Base-by-base conservation (phyloP, 2,113 vertebrate species). In the Lepus americanus region DNA sequence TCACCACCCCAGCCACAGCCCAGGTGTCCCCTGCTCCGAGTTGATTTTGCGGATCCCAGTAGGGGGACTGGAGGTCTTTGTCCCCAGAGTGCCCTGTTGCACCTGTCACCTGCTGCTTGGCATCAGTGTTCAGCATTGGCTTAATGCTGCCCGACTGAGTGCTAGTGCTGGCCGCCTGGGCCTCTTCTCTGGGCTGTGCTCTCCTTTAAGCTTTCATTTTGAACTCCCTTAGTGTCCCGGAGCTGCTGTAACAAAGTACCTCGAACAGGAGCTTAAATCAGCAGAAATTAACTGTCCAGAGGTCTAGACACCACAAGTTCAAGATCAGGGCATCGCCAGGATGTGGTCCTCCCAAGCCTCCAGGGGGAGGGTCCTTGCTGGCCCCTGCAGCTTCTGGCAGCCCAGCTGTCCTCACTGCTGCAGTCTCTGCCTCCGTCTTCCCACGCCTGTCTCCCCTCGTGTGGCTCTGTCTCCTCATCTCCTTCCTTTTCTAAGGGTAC, bases 391-490 rank as follows among this genome's bases (percentile, higher is more conserved):
- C 70, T 83, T 82, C 36, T 23, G 49, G 92, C 4, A 49, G 39
- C 59, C 23, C 8, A 9, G 4, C 29, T 49, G 1, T 67, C n/a
- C 10, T 53, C 23, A 53, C 59, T 79, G 49, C 22, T 79, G 49
- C 22, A 0, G 3, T 69, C 27, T 95, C 20, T 29, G 6, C 11
- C n/a, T 49, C 10, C 31, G 0, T 27, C 29, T 53, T 2, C 49
- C 2, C 1, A 0, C 1, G 27, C 20, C 44, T 1, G 0, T 59
- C 64, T 92, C 36, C 59, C 72, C 63, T 67, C 9, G 0, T 1
- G 0, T 27, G 23, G 49, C 33, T 9, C 3, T 6, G 6, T 69
- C 9, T 51, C 9, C 3, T 9, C 23, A 7, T 22, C 29, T 76
- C 31, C 39, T 81, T 49, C 31, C 63, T 89, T 33, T 39, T 25